Evolutionary conservation across 1,140 invertebrate genomes (phyloP).

Genomic region (Copidosoma floridanum): DNA sequence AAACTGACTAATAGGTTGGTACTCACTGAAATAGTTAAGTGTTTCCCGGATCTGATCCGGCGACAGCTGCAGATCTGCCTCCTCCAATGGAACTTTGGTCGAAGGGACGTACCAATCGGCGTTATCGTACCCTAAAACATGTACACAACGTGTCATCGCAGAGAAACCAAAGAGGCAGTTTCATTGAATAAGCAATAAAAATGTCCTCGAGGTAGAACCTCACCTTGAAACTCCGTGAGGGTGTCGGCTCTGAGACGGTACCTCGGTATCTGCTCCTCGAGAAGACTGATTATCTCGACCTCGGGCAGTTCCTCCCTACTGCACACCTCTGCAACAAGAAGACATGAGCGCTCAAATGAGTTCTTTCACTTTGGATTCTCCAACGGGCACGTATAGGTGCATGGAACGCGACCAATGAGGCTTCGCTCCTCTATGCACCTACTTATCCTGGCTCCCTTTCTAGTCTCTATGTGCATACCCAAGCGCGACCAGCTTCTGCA

Average conservation of each 20-base stretch:
- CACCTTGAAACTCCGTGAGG: constrained; percentile 89
- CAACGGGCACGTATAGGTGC: no score
- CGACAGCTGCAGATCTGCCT: constrained; percentile 79
- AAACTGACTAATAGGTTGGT: constrained; percentile 8
- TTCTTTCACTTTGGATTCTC: constrained; percentile 12
- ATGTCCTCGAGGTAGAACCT: no score
- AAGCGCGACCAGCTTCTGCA: no score
- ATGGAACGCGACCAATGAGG: constrained; percentile 1
- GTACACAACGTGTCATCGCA: no score
- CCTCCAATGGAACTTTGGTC: constrained; percentile 72
- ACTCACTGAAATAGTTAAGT: constrained; percentile 97
- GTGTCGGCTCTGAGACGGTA: constrained; percentile 92
- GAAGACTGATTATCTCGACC: constrained; percentile 91
- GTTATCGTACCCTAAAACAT: constrained; percentile 89
- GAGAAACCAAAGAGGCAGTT: no score
- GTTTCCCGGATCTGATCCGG: constrained; percentile 94
- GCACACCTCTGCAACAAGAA: constrained; percentile 72
- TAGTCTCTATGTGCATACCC: no score
- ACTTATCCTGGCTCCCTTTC: no score
- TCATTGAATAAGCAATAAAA: no score
- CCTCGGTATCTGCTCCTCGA: constrained; percentile 92
- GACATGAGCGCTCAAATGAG: no score
- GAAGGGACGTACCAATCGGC: constrained; percentile 90
- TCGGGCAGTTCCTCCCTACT: constrained; percentile 82
- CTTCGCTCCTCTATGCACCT: no score